These are phyloP conservation scores for Mormyrus lacerda DNA, from an alignment of 2,113 vertebrate genomes.

Conservation along the genomic window DNA sequence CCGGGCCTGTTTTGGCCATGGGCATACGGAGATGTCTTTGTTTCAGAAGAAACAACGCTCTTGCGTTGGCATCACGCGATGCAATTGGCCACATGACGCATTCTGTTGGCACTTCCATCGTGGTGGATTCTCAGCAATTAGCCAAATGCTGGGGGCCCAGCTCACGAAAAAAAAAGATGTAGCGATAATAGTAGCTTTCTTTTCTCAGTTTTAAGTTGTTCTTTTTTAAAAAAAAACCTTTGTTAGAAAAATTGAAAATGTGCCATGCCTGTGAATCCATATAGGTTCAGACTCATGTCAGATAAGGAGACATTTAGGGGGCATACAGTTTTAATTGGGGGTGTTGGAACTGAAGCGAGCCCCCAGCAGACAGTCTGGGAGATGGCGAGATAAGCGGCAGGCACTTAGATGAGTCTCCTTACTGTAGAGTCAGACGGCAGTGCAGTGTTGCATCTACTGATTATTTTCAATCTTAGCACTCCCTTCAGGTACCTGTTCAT, in stretches of 20 bases:
- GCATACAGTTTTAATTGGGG: background rate
- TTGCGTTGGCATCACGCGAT: background rate
- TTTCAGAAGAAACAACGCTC: background rate
- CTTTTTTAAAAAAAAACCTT: background rate
- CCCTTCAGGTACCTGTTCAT: background rate
- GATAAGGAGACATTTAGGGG: constrained; percentile 1
- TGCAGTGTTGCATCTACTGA: background rate
- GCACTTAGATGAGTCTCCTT: background rate
- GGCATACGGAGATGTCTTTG: background rate
- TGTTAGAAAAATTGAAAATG: background rate
- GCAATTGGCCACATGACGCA: background rate
- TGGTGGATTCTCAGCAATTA: background rate
- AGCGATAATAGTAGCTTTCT: background rate
- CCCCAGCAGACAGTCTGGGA: background rate
- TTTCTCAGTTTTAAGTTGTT: background rate
- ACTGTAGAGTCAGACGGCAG: background rate
- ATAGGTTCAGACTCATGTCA: background rate
- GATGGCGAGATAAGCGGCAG: background rate
- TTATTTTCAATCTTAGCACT: background rate
- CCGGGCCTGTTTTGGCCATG: background rate
- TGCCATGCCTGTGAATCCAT: background rate
- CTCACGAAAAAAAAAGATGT: background rate
- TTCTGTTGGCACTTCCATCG: background rate
- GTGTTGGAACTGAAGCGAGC: background rate
- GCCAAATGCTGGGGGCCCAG: background rate